phyloP scores from a whole-genome alignment of 2,888 invertebrate species.

The Agelastica alni region DNA sequence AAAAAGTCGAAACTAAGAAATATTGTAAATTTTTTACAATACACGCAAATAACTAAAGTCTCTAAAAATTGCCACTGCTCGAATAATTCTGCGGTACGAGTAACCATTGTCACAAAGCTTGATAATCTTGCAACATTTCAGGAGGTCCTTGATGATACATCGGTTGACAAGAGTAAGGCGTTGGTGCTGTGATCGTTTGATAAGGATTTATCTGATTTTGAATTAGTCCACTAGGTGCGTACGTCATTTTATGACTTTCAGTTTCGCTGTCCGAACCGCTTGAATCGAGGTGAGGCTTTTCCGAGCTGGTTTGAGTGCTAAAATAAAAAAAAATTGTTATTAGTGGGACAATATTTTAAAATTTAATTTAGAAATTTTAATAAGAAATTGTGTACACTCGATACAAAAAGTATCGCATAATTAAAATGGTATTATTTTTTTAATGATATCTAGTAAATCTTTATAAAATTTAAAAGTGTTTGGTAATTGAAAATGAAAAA shows the following conservation, averaged over 20 bases:
- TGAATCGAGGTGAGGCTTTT: constrained; percentile 56
- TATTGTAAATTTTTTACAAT: no score
- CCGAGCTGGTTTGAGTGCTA: constrained; percentile 53
- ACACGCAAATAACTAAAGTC: no score
- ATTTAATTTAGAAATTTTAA: no score
- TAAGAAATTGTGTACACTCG: no score
- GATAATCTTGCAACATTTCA: constrained; percentile 56
- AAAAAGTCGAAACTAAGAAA: no score
- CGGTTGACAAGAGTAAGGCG: constrained; percentile 48
- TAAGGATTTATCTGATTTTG: constrained; percentile 46
- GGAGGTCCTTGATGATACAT: constrained; percentile 50
- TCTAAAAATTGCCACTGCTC: constrained; percentile 29
- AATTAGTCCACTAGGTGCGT: constrained; percentile 41
- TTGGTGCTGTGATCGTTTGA: constrained; percentile 42
- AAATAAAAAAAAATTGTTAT: constrained; percentile 39
- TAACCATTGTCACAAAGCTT: constrained; percentile 59
- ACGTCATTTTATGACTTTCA: constrained; percentile 49
- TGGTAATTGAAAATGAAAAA: no score
- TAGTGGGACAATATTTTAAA: no score
- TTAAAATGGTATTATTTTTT: no score
- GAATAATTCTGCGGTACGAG: constrained; percentile 37
- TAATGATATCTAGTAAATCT: no score
- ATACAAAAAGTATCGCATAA: no score
- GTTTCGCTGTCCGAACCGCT: constrained; percentile 57
- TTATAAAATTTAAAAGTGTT: no score